A percentile compares a stretch with the other conserved stretches of the same genome.
Evolutionary conservation across 2,113 vertebrate genomes (phyloP).

Genomic region (Ictalurus punctatus): DNA sequence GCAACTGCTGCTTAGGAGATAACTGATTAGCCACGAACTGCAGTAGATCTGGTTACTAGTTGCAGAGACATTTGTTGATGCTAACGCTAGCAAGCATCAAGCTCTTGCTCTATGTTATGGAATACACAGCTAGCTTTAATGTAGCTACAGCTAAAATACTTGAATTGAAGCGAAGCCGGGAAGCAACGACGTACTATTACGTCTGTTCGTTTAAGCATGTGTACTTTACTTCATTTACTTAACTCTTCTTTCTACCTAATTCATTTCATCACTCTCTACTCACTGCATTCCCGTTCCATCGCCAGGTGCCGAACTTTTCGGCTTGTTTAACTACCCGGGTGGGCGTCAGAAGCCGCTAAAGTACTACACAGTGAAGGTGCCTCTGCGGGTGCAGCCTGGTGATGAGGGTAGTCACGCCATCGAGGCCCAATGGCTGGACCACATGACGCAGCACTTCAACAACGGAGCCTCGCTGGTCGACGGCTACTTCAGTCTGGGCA

Average conservation of each 20-base stretch:
- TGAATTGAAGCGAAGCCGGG: background rate
- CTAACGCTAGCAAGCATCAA: slow-evolving; percentile 2
- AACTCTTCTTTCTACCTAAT: background rate
- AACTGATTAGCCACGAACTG: slow-evolving; percentile 28
- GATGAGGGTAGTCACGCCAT: slow-evolving; percentile 81
- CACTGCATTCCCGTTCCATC: background rate
- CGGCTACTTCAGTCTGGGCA: slow-evolving; percentile 86
- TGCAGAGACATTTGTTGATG: background rate
- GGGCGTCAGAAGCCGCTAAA: slow-evolving; percentile 74
- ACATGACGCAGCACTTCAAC: slow-evolving; percentile 98
- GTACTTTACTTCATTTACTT: background rate
- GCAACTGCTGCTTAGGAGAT: slow-evolving; percentile 16
- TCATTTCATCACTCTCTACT: background rate
- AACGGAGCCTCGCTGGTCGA: slow-evolving; percentile 90
- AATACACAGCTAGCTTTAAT: background rate
- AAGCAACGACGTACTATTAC: background rate
- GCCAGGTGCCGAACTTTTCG: slow-evolving; percentile 84
- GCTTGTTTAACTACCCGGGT: slow-evolving; percentile 88
- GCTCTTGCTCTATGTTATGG: background rate
- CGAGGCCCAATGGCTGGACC: slow-evolving; percentile 95
- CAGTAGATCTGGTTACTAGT: slow-evolving; percentile 5
- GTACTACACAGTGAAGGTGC: slow-evolving; percentile 91
- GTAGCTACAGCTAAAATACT: background rate
- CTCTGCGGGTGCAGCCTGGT: slow-evolving; percentile 83
- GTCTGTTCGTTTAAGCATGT: background rate